Evolutionary conservation across 2,797 vertebrate species (phyloP), one percentile per base, ranked within the genome.

Genomic region (Trichosurus vulpecula): DNA sequence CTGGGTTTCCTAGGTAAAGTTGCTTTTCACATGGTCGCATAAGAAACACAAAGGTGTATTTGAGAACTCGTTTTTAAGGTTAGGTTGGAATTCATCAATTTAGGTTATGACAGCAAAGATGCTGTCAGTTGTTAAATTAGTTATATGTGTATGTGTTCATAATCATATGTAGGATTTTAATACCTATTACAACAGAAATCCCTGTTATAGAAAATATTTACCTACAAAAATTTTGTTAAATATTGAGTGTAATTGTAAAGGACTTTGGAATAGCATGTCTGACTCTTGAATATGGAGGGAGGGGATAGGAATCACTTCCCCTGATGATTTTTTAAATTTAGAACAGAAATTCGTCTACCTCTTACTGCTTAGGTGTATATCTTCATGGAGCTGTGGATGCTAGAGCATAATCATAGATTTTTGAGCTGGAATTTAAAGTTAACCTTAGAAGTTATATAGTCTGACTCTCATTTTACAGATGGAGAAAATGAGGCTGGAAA

Each of bases 41-140:
- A 92, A 91, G 93, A 94, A 93, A 81, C 92, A 47, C 6, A 96
- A 58, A 35, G 54, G 56, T 47, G 53, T 10, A 95, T 94, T 87
- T 81, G 47, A 93, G 81, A 54, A 93, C 35, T 47, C 87, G 13
- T 47, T 54, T 94, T 31, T 5, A 54, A 41, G 58, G 27, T 66
- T 47, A 54, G 41, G 30, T 13, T 51, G 47, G 55, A 25, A 58
- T 91, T 52, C 90, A 61, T 81, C 31, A 0, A 58, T 92, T 81
- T 92, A 10, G 22, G 13, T 11, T 22, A 52, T 1, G 35, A 55
- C 25, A 87, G 52, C 51, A 4, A 52, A 2, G 53, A 95, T 54
- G 29, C 94, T 12, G 58, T 30, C 66, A 93, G 53, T 54, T 0
- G 29, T 96, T 54, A 52, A 89, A 91, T 25, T 55, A 52, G 52